Evolutionary conservation across 2,113 vertebrate genomes (phyloP).

Genomic region (Anguilla rostrata): DNA sequence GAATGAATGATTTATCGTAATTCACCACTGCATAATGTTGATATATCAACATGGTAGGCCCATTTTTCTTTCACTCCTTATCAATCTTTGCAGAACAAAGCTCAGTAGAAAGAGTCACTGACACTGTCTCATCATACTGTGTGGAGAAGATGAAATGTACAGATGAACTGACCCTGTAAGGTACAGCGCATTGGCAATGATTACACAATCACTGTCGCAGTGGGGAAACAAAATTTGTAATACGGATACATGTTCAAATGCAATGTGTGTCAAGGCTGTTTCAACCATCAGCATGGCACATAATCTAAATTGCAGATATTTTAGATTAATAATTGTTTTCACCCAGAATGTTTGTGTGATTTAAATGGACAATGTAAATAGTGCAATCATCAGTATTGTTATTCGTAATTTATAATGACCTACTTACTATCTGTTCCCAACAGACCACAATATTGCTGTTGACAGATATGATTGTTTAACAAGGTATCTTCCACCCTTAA

Average conservation of each 20-base stretch:
- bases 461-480: background rate
- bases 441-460: background rate
- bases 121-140: background rate
- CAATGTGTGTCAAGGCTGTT: background rate
- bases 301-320: background rate
- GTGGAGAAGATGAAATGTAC: background rate
- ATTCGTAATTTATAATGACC: too few relatives aligned
- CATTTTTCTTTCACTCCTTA: conserved; percentile 26
- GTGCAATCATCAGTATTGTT: too few relatives aligned
- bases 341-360: background rate
- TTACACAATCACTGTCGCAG: background rate
- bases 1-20: conserved; percentile 31
- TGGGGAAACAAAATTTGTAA: background rate
- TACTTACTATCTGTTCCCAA: too few relatives aligned
- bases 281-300: background rate
- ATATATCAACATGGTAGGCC: conserved; percentile 9
- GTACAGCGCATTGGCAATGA: background rate
- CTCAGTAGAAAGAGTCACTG: background rate
- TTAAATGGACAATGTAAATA: too few relatives aligned
- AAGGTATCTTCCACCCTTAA: background rate
- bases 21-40: conserved; percentile 23
- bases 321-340: background rate
- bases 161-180: background rate
- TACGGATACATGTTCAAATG: background rate
- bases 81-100: conserved; percentile 3